Conservation (phyloP, 2,113 vertebrate species). For the Solea senegalensis region DNA sequence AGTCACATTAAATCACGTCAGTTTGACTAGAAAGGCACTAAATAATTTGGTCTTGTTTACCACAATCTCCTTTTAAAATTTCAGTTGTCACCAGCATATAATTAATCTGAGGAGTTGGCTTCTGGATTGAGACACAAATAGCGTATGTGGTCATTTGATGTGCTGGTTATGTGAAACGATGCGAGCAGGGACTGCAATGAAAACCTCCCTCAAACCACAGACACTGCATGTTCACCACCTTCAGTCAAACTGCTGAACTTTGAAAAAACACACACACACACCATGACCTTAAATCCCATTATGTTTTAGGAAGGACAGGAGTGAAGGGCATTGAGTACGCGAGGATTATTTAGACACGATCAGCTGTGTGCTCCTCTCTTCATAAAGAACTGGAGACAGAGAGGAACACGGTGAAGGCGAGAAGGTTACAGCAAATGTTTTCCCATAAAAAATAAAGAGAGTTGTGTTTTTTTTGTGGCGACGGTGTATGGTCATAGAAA, state of each 20-base stretch:
- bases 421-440: constrained; percentile 45
- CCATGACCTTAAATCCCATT: constrained; percentile 67
- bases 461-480: background rate
- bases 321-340: constrained; percentile 29
- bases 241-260: constrained; percentile 65
- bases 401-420: constrained; percentile 2
- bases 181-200: constrained; percentile 6
- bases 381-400: constrained; percentile 13
- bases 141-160: background rate
- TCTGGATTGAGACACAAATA: background rate
- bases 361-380: constrained; percentile 20
- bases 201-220: constrained; percentile 11
- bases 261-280: constrained; percentile 55
- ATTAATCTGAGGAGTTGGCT: no score
- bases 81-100: no score
- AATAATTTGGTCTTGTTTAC: no score
- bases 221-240: constrained; percentile 44
- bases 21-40: no score
- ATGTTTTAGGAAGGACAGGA: constrained; percentile 36
- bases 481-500: constrained; percentile 18
- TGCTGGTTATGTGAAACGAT: background rate
- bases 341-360: constrained; percentile 29
- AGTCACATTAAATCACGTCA: no score
- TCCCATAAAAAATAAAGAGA: no score
- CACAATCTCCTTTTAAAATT: no score